Evolutionary conservation across 1,140 invertebrate species (phyloP).

Genomic region (Andricus grossulariae): DNA sequence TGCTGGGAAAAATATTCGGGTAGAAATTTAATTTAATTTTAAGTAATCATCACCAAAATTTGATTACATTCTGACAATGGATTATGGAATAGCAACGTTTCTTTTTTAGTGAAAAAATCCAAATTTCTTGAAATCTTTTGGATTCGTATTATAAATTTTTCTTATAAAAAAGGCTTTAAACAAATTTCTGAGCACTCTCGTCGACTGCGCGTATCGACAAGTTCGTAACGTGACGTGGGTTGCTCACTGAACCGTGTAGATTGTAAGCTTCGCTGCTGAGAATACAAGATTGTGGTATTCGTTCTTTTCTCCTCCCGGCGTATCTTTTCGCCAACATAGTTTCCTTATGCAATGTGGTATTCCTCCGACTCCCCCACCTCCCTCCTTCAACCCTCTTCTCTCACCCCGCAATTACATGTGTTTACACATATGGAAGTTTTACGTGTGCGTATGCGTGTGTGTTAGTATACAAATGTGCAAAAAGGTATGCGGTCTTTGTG

Average conservation of each 20-base stretch:
- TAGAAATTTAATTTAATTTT: no score
- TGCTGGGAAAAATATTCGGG: no score
- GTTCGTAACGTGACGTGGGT: not conserved
- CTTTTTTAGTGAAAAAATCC: not conserved
- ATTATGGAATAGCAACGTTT: not conserved
- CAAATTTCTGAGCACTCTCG: not conserved
- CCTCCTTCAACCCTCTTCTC: not conserved
- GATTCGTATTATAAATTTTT: not conserved
- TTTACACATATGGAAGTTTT: not conserved
- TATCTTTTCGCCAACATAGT: not conserved
- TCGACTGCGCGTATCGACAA: not conserved
- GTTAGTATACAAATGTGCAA: not conserved
- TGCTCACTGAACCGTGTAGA: constrained; percentile 14
- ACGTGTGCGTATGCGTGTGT: not conserved
- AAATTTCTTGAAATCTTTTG: not conserved
- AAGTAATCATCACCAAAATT: no score
- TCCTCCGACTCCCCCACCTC: not conserved
- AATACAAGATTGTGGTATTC: constrained; percentile 10
- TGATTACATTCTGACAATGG: no score
- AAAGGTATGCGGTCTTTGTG: not conserved
- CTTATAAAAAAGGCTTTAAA: not conserved
- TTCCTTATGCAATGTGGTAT: not conserved
- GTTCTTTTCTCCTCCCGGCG: not conserved
- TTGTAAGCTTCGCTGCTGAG: constrained; percentile 14
- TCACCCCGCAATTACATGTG: not conserved